Evolutionary conservation across 2,797 vertebrate genomes (phyloP).

Genomic region (Petrocephalus sullivani): DNA sequence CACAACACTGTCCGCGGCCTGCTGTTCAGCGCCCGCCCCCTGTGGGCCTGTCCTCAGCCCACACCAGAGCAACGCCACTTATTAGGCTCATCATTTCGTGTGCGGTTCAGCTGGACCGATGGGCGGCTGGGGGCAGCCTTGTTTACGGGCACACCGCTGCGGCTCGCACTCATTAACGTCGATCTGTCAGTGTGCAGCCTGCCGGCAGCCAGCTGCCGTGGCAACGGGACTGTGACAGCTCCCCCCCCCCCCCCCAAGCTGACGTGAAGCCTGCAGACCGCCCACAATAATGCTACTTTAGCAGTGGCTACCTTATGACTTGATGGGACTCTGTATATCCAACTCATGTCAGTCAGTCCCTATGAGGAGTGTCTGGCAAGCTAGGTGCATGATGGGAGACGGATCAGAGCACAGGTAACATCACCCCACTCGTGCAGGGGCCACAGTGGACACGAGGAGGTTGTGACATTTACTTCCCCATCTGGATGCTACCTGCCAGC

Average conservation of each 20-base stretch:
- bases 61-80: constrained; percentile 15
- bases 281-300: neutral
- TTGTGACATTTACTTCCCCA: neutral
- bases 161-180: constrained; percentile 37
- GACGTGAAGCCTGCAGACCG: constrained; percentile 19
- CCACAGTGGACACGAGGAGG: neutral
- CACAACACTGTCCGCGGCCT: neutral
- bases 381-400: neutral
- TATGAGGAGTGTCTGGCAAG: neutral
- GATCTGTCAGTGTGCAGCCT: constrained; percentile 24
- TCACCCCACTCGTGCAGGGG: neutral
- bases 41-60: constrained; percentile 25
- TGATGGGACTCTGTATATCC: neutral
- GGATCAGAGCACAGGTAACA: neutral
- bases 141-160: constrained; percentile 19
- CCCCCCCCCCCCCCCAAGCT: neutral
- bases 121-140: neutral
- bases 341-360: neutral
- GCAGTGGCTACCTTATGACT: neutral
- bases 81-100: constrained; percentile 47
- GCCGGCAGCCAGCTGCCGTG: constrained; percentile 25
- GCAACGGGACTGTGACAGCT: constrained; percentile 1
- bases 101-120: constrained; percentile 39
- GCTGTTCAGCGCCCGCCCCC: neutral
- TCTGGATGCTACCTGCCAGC: neutral